Evolutionary conservation across 1,140 invertebrate genomes (phyloP).

Genomic region (Drosophila watanabei): DNA sequence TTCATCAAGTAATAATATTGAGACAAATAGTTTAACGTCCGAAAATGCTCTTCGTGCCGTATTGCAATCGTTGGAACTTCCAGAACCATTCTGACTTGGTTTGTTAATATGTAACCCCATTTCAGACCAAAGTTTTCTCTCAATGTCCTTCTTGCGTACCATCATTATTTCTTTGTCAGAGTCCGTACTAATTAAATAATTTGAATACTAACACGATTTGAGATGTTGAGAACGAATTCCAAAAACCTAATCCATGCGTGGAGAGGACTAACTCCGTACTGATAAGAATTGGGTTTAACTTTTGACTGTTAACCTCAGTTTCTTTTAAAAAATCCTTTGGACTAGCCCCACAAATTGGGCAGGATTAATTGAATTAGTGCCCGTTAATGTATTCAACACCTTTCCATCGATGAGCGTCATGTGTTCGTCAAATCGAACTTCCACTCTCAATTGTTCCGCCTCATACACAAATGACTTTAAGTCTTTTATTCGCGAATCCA

Average conservation of each 20-base stretch:
- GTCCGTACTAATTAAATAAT: conserved; percentile 21
- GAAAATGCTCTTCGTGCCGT: conserved; percentile 16
- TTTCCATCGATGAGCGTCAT: background rate
- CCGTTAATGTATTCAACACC: background rate
- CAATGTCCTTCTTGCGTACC: conserved; percentile 31
- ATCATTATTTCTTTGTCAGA: conserved; percentile 24
- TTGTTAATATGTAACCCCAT: conserved; percentile 34
- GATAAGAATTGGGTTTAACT: background rate
- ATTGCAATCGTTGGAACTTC: conserved; percentile 27
- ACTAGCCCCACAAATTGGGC: conserved; percentile 7
- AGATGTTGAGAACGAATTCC: conserved; percentile 39
- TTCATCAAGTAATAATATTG: conserved; percentile 15
- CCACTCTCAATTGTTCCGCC: no score
- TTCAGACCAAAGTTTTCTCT: conserved; percentile 13
- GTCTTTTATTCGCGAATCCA: background rate
- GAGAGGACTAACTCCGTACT: background rate
- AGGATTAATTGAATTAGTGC: conserved; percentile 7
- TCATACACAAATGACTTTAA: background rate
- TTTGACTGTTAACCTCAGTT: background rate
- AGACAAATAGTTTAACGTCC: conserved; percentile 10
- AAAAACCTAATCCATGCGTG: conserved; percentile 42
- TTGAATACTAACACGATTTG: conserved; percentile 30
- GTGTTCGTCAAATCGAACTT: background rate
- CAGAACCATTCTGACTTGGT: conserved; percentile 37
- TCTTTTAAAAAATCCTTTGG: conserved; percentile 4